Conservation (phyloP, 1,140 invertebrate genomes). For the Agrilus planipennis region DNA sequence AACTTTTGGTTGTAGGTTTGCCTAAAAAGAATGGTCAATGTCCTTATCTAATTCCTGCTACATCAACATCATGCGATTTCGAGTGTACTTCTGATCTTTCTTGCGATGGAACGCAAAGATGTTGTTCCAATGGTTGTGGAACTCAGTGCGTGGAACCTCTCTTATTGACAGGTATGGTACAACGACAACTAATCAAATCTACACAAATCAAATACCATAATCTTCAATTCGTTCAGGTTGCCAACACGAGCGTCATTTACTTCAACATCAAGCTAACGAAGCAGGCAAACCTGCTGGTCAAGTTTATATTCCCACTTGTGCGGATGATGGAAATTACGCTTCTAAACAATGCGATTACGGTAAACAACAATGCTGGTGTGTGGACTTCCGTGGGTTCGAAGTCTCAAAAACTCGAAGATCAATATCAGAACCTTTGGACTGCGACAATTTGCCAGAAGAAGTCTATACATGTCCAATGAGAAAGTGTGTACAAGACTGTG, state of each 20-base stretch:
- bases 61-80: conserved; percentile 55
- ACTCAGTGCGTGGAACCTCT: conserved; percentile 64
- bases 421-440: conserved; percentile 29
- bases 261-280: conserved; percentile 64
- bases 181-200: background rate
- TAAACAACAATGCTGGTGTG: conserved; percentile 77
- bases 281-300: conserved; percentile 57
- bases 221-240: conserved; percentile 40
- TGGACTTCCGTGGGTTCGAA: conserved; percentile 72
- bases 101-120: conserved; percentile 54
- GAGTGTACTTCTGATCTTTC: conserved; percentile 65
- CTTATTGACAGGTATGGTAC: conserved; percentile 47
- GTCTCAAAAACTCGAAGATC: conserved; percentile 45
- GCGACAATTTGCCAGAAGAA: conserved; percentile 26
- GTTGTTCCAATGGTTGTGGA: conserved; percentile 77
- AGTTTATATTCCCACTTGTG: conserved; percentile 70
- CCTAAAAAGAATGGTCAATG: conserved; percentile 66
- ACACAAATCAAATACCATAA: background rate
- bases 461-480: conserved; percentile 44
- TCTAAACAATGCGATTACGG: conserved; percentile 67
- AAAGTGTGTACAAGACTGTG: conserved; percentile 51
- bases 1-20: conserved; percentile 34
- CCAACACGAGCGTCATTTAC: conserved; percentile 54
- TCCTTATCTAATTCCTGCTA: conserved; percentile 67
- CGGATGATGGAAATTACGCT: conserved; percentile 60